Percentiles rank a stretch among this genome's conserved stretches.
These are phyloP conservation scores for Lamprotornis superbus DNA, from an alignment of 2,113 vertebrate genomes.

Conservation along the genomic window DNA sequence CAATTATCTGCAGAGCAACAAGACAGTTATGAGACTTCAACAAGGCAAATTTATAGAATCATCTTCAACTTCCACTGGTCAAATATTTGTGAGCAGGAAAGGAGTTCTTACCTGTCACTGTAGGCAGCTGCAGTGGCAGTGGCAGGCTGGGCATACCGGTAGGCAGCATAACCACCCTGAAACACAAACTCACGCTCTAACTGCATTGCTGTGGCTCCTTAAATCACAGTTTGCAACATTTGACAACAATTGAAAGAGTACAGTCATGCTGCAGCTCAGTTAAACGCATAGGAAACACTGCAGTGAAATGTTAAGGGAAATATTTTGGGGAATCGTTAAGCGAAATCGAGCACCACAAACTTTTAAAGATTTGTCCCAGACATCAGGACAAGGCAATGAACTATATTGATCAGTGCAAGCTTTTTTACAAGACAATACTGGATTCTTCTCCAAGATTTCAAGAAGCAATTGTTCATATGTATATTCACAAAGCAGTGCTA, in stretches of 20 bases:
- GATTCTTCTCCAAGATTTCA: not conserved
- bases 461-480: not conserved
- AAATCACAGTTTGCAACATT: not conserved
- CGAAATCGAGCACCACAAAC: not conserved
- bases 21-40: constrained; percentile 66
- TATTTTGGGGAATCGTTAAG: not conserved
- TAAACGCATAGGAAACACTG: not conserved
- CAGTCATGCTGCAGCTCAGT: not conserved
- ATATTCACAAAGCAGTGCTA: not conserved
- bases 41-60: constrained; percentile 38
- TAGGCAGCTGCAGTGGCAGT: constrained; percentile 94
- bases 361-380: not conserved
- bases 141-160: constrained; percentile 95
- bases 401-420: not conserved
- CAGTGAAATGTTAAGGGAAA: not conserved
- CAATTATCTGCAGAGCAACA: constrained; percentile 59
- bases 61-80: constrained; percentile 23
- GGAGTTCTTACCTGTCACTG: constrained; percentile 93
- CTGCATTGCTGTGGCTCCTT: not conserved
- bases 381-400: not conserved
- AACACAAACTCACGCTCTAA: constrained; percentile 68
- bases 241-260: not conserved
- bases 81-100: constrained; percentile 1
- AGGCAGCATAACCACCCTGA: constrained; percentile 94
- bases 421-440: not conserved